These are phyloP conservation scores for Tethea ocularis DNA, from an alignment of 2,888 invertebrate genomes.

Conservation along the genomic window DNA sequence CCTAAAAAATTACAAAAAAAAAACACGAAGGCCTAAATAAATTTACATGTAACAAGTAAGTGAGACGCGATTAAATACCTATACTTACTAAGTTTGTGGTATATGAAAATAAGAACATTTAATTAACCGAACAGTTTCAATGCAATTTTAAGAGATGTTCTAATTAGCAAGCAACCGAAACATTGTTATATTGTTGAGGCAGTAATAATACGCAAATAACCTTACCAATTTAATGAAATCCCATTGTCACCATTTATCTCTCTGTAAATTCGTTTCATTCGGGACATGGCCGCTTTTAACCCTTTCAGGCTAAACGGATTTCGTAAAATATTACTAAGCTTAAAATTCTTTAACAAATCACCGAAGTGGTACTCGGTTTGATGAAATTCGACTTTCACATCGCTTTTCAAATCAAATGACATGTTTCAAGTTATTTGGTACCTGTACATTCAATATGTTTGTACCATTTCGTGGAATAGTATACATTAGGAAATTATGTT, in stretches of 20 bases:
- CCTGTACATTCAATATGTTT: not conserved
- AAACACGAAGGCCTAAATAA: not conserved
- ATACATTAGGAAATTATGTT: not conserved
- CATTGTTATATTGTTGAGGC: no score
- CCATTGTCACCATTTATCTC: slow-evolving; percentile 36
- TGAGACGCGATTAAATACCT: no score
- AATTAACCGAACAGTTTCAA: no score
- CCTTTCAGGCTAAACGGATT: slow-evolving; percentile 23
- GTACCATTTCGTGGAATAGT: not conserved
- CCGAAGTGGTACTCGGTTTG: not conserved
- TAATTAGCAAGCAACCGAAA: no score
- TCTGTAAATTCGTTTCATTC: slow-evolving; percentile 38
- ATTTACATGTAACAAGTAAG: not conserved
- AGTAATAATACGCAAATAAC: not conserved
- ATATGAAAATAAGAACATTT: no score
- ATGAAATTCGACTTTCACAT: not conserved
- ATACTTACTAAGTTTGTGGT: no score
- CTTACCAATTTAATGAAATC: slow-evolving; percentile 21
- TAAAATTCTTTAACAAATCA: slow-evolving; percentile 24
- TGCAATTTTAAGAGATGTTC: no score
- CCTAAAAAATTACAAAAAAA: not conserved
- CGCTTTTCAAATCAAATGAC: not conserved
- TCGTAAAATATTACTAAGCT: slow-evolving; percentile 8
- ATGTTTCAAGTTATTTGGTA: not conserved
- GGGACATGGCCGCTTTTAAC: slow-evolving; percentile 19